These are phyloP conservation scores for Mormoops blainvillei DNA, from an alignment of 2,113 vertebrate genomes.

Conservation along the genomic window DNA sequence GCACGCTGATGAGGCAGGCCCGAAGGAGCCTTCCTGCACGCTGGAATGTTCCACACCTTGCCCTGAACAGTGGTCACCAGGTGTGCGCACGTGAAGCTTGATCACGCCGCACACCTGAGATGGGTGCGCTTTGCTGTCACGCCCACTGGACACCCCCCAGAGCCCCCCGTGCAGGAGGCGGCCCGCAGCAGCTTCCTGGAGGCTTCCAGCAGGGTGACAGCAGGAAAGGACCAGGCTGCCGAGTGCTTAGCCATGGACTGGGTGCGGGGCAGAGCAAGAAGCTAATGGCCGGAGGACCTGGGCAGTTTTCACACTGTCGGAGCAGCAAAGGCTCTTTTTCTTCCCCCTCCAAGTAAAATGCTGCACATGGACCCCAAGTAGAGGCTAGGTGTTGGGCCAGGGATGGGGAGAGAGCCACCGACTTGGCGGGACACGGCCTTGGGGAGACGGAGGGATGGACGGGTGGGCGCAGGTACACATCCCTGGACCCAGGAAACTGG, in stretches of 20 bases:
- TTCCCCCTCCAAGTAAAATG: not conserved
- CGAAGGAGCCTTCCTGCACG: not conserved
- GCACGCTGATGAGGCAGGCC: not conserved
- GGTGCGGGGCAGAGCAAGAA: not conserved
- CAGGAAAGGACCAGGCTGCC: not conserved
- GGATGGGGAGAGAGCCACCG: not conserved
- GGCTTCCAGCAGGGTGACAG: not conserved
- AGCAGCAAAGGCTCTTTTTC: not conserved
- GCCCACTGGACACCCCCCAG: not conserved
- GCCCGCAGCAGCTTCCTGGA: not conserved
- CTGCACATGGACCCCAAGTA: not conserved
- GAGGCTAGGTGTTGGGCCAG: not conserved
- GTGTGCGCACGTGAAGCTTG: not conserved
- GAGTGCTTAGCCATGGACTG: not conserved
- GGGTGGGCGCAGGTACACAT: not conserved
- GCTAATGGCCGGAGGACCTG: not conserved
- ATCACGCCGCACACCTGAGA: not conserved
- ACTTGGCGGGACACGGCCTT: not conserved
- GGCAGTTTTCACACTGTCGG: not conserved
- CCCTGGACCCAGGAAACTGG: not conserved
- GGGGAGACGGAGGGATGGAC: too few relatives aligned
- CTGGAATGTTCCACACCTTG: not conserved
- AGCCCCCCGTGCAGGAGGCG: rapidly evolving
- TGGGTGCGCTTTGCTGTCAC: too few relatives aligned
- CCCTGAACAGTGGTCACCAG: not conserved